Evolutionary conservation across 2,113 vertebrate species (phyloP).

Genomic region (Machaerirhynchus nigripectus): DNA sequence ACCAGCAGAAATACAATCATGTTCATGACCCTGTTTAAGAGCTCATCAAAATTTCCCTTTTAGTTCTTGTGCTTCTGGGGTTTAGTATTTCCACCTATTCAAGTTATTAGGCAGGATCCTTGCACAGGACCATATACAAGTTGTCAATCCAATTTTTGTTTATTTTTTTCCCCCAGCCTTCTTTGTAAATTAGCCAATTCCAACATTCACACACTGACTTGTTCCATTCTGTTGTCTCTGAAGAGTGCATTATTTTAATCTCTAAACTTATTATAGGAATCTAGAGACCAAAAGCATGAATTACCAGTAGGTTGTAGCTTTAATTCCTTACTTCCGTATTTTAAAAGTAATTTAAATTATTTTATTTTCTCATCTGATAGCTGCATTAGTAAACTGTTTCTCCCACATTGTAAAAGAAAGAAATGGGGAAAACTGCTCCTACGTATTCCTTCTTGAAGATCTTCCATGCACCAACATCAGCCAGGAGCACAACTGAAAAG

Average conservation of each 20-base stretch:
- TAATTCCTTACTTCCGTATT: background rate
- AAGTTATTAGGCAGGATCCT: background rate
- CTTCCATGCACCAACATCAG: background rate
- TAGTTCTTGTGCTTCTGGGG: background rate
- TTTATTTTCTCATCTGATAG: background rate
- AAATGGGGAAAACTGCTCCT: background rate
- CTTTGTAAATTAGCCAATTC: background rate
- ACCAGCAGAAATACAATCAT: background rate
- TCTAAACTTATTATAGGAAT: background rate
- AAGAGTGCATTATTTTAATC: background rate
- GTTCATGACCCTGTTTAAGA: background rate
- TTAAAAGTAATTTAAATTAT: background rate
- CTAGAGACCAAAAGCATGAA: background rate
- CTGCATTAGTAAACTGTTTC: background rate
- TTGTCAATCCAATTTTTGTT: background rate
- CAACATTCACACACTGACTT: background rate
- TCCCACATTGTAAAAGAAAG: background rate
- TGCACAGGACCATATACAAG: background rate
- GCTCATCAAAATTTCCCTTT: background rate
- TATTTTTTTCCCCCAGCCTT: background rate
- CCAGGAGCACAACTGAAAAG: background rate
- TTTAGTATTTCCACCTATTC: constrained; percentile 4
- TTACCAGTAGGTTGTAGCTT: background rate
- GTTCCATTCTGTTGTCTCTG: background rate
- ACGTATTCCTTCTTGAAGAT: background rate